Percentiles rank a stretch among this genome's conserved stretches.
phyloP scores from a whole-genome alignment of 2,113 vertebrate genomes.

The Pyrgilauda ruficollis region DNA sequence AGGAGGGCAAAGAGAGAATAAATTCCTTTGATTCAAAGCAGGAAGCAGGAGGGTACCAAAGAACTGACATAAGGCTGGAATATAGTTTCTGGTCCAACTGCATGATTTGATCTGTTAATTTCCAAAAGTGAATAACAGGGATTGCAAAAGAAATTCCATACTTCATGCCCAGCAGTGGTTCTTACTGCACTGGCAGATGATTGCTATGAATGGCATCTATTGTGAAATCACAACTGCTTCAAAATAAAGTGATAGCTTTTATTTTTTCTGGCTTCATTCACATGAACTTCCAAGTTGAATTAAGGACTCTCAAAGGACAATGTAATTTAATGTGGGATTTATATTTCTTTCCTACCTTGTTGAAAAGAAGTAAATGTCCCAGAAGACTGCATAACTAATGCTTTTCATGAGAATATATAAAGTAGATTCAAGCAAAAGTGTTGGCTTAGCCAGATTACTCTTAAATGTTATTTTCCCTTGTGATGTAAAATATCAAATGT shows the following conservation, averaged over 20 bases:
- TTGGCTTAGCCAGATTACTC: not conserved
- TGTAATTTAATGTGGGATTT: not conserved
- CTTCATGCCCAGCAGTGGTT: not conserved
- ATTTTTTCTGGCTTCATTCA: not conserved
- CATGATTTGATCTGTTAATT: not conserved
- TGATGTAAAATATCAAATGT: not conserved
- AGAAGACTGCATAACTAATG: not conserved
- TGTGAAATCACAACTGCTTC: not conserved
- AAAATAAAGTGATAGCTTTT: slow-evolving; percentile 1
- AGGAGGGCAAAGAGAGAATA: not conserved
- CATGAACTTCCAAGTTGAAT: not conserved
- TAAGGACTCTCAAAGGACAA: not conserved
- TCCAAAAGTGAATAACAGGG: not conserved
- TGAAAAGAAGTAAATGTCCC: not conserved
- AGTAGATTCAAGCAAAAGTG: not conserved
- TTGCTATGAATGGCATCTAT: not conserved
- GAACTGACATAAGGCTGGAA: not conserved
- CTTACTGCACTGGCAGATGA: not conserved
- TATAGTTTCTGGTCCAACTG: not conserved
- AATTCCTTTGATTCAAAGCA: not conserved
- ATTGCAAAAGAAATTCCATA: slow-evolving; percentile 6
- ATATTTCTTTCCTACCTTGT: not conserved
- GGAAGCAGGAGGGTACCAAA: not conserved
- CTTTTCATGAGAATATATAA: not conserved
- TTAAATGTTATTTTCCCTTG: not conserved